Percentiles rank a stretch among this genome's conserved stretches.
phyloP scores from a whole-genome alignment of 2,888 invertebrate species.

The Phorcus lineatus region DNA sequence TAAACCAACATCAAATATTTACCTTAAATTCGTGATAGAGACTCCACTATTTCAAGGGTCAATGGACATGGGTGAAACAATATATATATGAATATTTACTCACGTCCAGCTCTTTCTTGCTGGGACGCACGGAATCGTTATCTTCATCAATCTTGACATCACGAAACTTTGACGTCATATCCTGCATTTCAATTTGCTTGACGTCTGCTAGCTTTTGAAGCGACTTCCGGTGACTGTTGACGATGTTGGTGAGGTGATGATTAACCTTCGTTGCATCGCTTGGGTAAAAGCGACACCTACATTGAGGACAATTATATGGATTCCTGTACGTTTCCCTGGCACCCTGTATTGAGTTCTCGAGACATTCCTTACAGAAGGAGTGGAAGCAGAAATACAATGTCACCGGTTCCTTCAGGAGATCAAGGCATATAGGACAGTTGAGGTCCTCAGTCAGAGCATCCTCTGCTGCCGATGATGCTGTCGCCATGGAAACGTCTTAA shows the following conservation, averaged over 20 bases:
- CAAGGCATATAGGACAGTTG: not conserved
- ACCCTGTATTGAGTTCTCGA: not conserved
- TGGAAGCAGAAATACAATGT: not conserved
- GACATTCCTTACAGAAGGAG: not conserved
- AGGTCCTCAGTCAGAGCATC: not conserved
- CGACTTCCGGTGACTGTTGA: conserved; percentile 1
- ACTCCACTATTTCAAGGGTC: no score
- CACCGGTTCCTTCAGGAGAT: not conserved
- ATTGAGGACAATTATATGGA: not conserved
- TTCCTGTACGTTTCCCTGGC: not conserved
- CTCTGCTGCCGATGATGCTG: not conserved
- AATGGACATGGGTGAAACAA: no score
- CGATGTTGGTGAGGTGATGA: not conserved
- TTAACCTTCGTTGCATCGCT: not conserved
- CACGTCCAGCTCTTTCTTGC: not conserved
- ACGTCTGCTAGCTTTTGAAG: not conserved
- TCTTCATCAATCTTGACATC: not conserved
- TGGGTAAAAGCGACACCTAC: not conserved
- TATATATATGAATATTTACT: not conserved
- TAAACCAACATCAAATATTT: no score
- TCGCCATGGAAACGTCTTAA: not conserved
- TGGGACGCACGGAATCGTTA: not conserved
- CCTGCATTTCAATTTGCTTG: not conserved
- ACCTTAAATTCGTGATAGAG: no score
- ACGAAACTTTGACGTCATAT: not conserved